Conservation (phyloP, 1,140 invertebrate genomes). For the Drosophila subpulchrella region DNA sequence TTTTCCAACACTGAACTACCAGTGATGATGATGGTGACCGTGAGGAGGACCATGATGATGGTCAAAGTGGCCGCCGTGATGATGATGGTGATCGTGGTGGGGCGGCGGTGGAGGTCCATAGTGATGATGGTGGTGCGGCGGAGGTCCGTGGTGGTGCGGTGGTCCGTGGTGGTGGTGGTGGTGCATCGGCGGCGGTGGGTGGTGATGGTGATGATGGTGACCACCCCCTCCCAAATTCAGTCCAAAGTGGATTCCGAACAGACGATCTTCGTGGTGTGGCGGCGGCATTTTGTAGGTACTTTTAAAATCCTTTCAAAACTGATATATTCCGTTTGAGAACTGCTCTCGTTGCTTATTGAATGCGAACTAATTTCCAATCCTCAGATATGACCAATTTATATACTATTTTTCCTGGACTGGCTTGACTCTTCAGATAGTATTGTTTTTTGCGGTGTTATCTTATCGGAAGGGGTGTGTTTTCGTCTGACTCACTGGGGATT, state of each 20-base stretch:
- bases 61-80: constrained; percentile 38
- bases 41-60: constrained; percentile 43
- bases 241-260: constrained; percentile 67
- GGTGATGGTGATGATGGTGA: constrained; percentile 52
- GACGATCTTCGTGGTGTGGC: constrained; percentile 57
- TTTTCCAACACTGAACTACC: constrained; percentile 17
- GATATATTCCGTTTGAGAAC: constrained; percentile 31
- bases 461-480: constrained; percentile 39
- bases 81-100: constrained; percentile 37
- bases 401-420: not conserved
- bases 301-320: constrained; percentile 6
- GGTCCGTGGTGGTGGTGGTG: constrained; percentile 57
- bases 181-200: constrained; percentile 41
- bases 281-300: constrained; percentile 52
- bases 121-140: constrained; percentile 42
- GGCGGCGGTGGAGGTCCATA: constrained; percentile 45
- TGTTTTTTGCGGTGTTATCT: constrained; percentile 40
- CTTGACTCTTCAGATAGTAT: constrained; percentile 40
- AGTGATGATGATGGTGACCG: constrained; percentile 52
- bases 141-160: constrained; percentile 27
- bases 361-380: constrained; percentile 38
- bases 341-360: constrained; percentile 27
- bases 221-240: constrained; percentile 49
- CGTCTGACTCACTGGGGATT: constrained; percentile 27
- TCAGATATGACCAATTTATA: constrained; percentile 56